Conservation (phyloP, 2,888 invertebrate species). For the Lutraria lutraria region DNA sequence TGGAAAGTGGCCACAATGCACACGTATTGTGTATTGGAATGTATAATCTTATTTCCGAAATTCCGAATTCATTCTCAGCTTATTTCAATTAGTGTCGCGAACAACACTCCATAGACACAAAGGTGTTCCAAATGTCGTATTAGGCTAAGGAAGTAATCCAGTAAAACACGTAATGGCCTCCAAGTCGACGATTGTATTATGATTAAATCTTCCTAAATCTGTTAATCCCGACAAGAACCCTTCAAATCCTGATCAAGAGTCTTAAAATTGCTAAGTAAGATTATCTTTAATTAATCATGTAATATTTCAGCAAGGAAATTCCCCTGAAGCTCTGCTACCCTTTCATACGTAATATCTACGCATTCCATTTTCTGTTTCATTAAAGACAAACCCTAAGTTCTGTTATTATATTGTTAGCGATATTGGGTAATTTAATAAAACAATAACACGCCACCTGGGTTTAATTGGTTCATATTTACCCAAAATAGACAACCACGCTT, state of each 20-base stretch:
- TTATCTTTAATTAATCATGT: slow-evolving; percentile 44
- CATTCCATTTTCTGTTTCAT: neutral
- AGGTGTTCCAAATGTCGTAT: slow-evolving; percentile 30
- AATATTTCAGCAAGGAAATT: neutral
- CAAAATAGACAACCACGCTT: neutral
- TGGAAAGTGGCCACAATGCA: neutral
- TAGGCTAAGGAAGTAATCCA: neutral
- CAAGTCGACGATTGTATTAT: slow-evolving; percentile 39
- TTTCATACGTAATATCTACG: slow-evolving; percentile 10
- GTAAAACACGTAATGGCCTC: slow-evolving; percentile 17
- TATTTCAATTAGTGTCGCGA: slow-evolving; percentile 6
- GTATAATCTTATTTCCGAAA: neutral
- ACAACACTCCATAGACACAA: slow-evolving; percentile 21
- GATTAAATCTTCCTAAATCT: slow-evolving; percentile 48
- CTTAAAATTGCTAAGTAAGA: slow-evolving; percentile 10
- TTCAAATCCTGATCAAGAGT: slow-evolving; percentile 55
- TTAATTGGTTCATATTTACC: neutral
- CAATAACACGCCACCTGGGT: neutral
- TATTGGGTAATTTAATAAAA: neutral
- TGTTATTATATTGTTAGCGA: slow-evolving; percentile 2
- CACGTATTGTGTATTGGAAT: slow-evolving; percentile 8
- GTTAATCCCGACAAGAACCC: slow-evolving; percentile 57
- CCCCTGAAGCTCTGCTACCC: neutral
- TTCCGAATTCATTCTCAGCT: neutral
- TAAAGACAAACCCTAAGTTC: neutral